A percentile compares a stretch with the other conserved stretches of the same genome.
phyloP scores from a whole-genome alignment of 2,113 vertebrate species.

The Alethe diademata region DNA sequence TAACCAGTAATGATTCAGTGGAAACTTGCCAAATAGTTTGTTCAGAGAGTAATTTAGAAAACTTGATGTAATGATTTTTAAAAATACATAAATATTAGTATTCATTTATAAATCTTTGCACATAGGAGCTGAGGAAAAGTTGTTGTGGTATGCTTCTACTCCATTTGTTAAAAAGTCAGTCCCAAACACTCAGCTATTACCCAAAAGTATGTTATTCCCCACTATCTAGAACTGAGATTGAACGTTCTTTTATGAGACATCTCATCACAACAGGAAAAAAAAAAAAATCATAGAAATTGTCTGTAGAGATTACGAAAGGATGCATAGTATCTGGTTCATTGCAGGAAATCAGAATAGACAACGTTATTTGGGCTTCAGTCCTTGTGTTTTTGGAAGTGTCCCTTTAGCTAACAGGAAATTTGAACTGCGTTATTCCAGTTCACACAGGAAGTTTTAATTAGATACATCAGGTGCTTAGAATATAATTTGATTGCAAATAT shows the following conservation, averaged over 20 bases:
- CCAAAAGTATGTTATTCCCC: background rate
- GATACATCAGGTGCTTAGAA: background rate
- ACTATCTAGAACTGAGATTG: background rate
- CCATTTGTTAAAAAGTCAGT: background rate
- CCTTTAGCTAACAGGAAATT: background rate
- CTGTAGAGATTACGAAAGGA: background rate
- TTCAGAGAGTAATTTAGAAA: background rate
- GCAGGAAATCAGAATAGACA: background rate
- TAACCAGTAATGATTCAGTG: background rate
- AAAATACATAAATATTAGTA: background rate
- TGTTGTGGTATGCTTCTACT: background rate
- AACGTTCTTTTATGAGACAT: background rate
- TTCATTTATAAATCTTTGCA: background rate
- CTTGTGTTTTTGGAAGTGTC: background rate
- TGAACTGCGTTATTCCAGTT: background rate
- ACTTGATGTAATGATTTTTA: background rate
- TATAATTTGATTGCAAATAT: background rate
- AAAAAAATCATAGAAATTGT: background rate
- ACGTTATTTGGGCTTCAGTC: background rate
- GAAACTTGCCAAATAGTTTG: background rate
- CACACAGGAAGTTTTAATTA: background rate
- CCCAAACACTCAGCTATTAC: background rate
- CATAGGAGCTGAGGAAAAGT: background rate
- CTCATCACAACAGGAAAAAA: background rate
- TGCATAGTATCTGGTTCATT: background rate